Base-by-base conservation (phyloP, 2,113 vertebrate genomes). In the Oxyruncus cristatus region DNA sequence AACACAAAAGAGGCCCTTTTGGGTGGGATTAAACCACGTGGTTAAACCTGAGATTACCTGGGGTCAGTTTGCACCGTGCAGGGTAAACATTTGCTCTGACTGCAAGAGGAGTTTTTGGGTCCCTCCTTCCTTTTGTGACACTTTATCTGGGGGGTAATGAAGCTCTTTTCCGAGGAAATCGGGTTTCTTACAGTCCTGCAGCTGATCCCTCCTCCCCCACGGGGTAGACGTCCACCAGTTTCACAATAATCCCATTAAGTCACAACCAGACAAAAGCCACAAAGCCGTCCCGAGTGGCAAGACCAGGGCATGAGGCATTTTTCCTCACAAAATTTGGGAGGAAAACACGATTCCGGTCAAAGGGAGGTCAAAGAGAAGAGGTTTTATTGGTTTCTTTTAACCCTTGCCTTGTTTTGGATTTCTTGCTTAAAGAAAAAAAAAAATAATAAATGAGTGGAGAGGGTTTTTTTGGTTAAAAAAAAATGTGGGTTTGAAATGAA, bases 231-330 rank as follows among this genome's bases (percentile, higher is more conserved):
- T 72, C 82, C 90, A 67, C 19, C 72, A 7, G 82, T 96, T 93
- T 93, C 94, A 94, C 92, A 95, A 88, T 44, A 91, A 93, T 55
- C 79, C 76, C 78, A 67, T 95, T 90, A 95, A 96, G 68, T 85
- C 11, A 0, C 32, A 28, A 55, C 58, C 1, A 12, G 71, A 76
- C 41, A 42, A 82, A 94, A 72, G 74, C 67, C 88, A 92, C 93
- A 79, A 19, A 74, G 86, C 91, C 2, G 0, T 70, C 61, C 78
- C 1, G 10, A 70, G 73, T 0, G 8, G 74, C 24, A 14, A 85
- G 58, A 66, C 66, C 68, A 46, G 70, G 74, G 17, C 49, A 90
- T 58, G 33, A 93, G 73, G 75, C 42, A 50, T 62, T 93, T 79
- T 88, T 6, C 12, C 39, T 63, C 39, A 37, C 59, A 77, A 95